phyloP scores from a whole-genome alignment of 1,140 invertebrate species.

The Platyscapa corneri region DNA sequence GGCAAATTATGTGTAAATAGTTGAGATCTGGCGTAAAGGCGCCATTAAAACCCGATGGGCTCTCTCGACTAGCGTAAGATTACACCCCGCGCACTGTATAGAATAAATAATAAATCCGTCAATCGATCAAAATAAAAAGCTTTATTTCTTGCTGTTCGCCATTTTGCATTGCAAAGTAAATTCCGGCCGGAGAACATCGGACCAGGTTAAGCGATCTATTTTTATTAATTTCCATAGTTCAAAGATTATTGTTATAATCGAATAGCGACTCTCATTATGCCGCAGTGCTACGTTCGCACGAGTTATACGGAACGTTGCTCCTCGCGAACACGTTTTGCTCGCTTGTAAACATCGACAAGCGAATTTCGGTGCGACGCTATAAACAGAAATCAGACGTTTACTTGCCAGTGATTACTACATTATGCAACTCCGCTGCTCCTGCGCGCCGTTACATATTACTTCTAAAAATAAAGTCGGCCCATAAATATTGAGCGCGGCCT shows the following conservation, averaged over 20 bases:
- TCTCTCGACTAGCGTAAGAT: conserved; percentile 23
- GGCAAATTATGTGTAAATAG: conserved; percentile 37
- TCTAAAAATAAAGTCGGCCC: conserved; percentile 31
- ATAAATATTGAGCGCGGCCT: conserved; percentile 39
- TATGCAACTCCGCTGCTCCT: not conserved
- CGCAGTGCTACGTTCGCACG: no score
- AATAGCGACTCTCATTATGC: conserved; percentile 11
- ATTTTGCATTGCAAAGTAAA: conserved; percentile 8
- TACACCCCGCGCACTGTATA: not conserved
- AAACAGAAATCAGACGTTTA: conserved; percentile 23
- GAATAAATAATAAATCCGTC: conserved; percentile 24
- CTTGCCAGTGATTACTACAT: conserved; percentile 34
- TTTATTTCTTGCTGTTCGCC: not conserved
- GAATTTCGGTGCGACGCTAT: conserved; percentile 14
- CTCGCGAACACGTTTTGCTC: not conserved
- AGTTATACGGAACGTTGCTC: not conserved
- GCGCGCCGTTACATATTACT: not conserved
- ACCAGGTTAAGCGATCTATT: not conserved
- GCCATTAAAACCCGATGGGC: conserved; percentile 42
- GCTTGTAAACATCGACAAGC: conserved; percentile 25
- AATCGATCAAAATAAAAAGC: not conserved
- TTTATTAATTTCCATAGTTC: conserved; percentile 1
- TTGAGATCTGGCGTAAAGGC: conserved; percentile 23
- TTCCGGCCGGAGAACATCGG: not conserved
- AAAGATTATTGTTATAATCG: not conserved